Conservation (phyloP, 2,888 invertebrate species). For the Boloria euphrosyne region DNA sequence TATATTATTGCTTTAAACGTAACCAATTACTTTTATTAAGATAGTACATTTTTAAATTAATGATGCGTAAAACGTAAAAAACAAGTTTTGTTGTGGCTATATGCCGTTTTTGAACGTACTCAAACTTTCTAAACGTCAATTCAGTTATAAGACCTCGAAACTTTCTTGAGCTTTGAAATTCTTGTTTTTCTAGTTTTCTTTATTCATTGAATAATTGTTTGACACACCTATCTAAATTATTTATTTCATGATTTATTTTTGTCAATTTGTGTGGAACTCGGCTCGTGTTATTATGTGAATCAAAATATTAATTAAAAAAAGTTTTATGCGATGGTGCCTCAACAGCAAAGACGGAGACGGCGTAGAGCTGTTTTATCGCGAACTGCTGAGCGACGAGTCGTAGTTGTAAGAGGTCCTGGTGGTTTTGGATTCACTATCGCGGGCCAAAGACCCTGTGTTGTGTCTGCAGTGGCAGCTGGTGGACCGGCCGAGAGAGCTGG, state of each 20-base stretch:
- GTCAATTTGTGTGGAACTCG: slow-evolving; percentile 11
- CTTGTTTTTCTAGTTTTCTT: slow-evolving; percentile 74
- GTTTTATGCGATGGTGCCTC: slow-evolving; percentile 69
- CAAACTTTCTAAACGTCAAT: slow-evolving; percentile 72
- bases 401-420: slow-evolving; percentile 91
- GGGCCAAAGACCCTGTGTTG: slow-evolving; percentile 96
- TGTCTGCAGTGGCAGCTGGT: slow-evolving; percentile 94
- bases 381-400: slow-evolving; percentile 89
- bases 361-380: slow-evolving; percentile 66
- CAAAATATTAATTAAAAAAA: slow-evolving; percentile 30
- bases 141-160: slow-evolving; percentile 69
- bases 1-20: background rate
- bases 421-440: slow-evolving; percentile 99
- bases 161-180: slow-evolving; percentile 60
- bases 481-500: slow-evolving; percentile 94
- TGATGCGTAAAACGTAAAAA: slow-evolving; percentile 40
- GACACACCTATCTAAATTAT: slow-evolving; percentile 21
- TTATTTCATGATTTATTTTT: slow-evolving; percentile 11
- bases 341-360: slow-evolving; percentile 74
- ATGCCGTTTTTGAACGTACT: slow-evolving; percentile 52
- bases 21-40: background rate
- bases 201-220: slow-evolving; percentile 30
- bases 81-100: slow-evolving; percentile 42
- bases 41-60: background rate
- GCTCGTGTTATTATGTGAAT: slow-evolving; percentile 12